phyloP scores from a whole-genome alignment of 2,888 invertebrate genomes.

The Sphaerophoria taeniata region DNA sequence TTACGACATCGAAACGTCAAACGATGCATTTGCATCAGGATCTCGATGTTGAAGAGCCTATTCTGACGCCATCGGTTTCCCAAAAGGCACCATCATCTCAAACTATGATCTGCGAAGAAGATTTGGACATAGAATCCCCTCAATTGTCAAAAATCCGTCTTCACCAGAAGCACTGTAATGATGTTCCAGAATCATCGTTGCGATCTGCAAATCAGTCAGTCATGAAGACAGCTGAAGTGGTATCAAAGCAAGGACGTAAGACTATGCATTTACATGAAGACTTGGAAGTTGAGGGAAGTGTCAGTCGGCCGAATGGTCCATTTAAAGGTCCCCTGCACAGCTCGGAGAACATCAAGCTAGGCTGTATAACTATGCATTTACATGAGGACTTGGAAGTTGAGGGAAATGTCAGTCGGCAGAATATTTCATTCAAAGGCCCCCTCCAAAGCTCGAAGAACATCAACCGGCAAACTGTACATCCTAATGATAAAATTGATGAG shows the following conservation, averaged over 20 bases:
- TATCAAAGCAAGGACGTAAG: not conserved
- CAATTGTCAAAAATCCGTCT: not conserved
- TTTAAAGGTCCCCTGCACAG: no score
- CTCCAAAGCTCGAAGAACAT: no score
- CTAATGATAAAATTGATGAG: no score
- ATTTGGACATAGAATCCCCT: not conserved
- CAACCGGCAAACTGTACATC: no score
- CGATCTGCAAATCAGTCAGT: not conserved
- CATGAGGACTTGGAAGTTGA: conserved; percentile 4
- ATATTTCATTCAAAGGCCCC: no score
- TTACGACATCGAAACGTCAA: not conserved
- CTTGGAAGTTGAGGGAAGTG: conserved; percentile 3
- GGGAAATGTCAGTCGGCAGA: not conserved
- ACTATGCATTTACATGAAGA: conserved; percentile 5
- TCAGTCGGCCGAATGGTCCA: no score
- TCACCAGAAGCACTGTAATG: not conserved
- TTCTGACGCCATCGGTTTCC: no score
- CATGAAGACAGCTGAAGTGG: not conserved
- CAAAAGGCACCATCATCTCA: not conserved
- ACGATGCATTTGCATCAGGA: conserved; percentile 32
- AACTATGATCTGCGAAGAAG: conserved; percentile 1
- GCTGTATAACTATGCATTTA: not conserved
- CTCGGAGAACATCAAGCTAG: no score
- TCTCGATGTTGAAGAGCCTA: not conserved
- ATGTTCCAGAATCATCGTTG: not conserved